phyloP scores from a whole-genome alignment of 2,888 invertebrate species.

The Merodon equestris region DNA sequence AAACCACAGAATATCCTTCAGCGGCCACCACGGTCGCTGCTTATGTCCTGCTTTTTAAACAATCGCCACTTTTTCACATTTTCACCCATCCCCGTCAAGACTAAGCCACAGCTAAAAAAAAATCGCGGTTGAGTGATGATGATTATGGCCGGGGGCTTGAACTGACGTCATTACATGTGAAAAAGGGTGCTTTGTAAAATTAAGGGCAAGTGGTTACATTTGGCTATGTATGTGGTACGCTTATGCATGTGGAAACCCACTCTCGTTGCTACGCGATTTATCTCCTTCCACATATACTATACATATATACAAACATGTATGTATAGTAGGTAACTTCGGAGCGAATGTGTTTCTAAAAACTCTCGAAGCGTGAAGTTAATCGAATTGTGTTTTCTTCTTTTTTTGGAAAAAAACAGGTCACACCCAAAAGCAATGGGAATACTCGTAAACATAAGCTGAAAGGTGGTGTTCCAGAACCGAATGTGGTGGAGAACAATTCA shows the following conservation, averaged over 20 bases:
- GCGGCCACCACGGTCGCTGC: slow-evolving; percentile 43
- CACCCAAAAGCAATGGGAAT: slow-evolving; percentile 19
- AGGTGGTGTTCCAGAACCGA: too few species aligned
- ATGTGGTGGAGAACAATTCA: too few species aligned
- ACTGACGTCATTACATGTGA: not conserved
- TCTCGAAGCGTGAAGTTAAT: slow-evolving; percentile 63
- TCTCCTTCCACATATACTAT: too few species aligned
- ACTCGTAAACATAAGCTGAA: too few species aligned
- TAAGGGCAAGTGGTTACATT: slow-evolving; percentile 11
- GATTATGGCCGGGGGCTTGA: slow-evolving; percentile 46
- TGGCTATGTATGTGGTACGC: too few species aligned
- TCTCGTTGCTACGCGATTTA: not conserved
- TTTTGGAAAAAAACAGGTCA: slow-evolving; percentile 9
- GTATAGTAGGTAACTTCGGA: too few species aligned
- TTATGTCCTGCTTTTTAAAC: slow-evolving; percentile 34
- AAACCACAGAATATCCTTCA: slow-evolving; percentile 46
- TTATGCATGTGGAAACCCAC: too few species aligned
- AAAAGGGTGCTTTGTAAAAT: slow-evolving; percentile 47
- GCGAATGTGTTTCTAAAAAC: slow-evolving; percentile 42
- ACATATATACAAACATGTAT: slow-evolving; percentile 29
- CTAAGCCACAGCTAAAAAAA: slow-evolving; percentile 55
- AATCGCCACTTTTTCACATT: slow-evolving; percentile 4
- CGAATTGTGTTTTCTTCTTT: slow-evolving; percentile 42
- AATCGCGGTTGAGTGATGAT: slow-evolving; percentile 59
- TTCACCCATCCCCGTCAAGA: slow-evolving; percentile 36